Base-by-base conservation (phyloP, 1,140 invertebrate species). In the Nephila pilipes region DNA sequence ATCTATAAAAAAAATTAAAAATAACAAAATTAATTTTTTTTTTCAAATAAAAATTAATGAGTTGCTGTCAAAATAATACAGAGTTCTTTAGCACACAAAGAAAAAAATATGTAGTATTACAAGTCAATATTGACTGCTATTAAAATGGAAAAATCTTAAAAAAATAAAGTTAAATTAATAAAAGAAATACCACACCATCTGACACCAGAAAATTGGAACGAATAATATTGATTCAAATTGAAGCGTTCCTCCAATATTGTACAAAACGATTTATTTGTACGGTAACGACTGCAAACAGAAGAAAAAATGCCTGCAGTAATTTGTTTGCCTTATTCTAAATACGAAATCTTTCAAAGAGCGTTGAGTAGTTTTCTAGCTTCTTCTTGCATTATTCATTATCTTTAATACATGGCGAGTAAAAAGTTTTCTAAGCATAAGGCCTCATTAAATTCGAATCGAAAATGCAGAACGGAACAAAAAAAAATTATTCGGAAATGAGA, bases 401-500 rank as follows among this genome's bases (percentile, higher is more conserved):
- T 58, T 10, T 20, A 57, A 60, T 58, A 54, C 14, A 22, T 81
- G 8, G 8, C 3, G 20, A 85, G 60, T 60, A 58, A 85, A 85
- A 29, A 29, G 36, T 85, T 58, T 20, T 2, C 3, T 10, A 57
- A 58, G 8, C 18, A 29, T 22, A 57, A 60, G 32, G 20, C 5
- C 83, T 85, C 83, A 85, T 85, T 85, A 85, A 85, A 58, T 85
- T 85, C 57, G 16, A 29, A 85, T 85, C 83, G 25, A 60, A 60
- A 32, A 22, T 20, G 25, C 1, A 69, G 65, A 69, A 69, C 16
- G 29, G 14, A 69, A 69, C 3, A 14, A 69, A 3, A 69, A 36
- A 18, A 60, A 57, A 60, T 16, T 1, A 5, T n/a, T 83, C 16
- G 22, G 83, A 85, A 58, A 85, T 85, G 16, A 85, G 58, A 85